A percentile compares a stretch with the other conserved stretches of the same genome.
These are phyloP conservation scores for Acholoe squamosa DNA, from an alignment of 2,888 invertebrate species.

Conservation along the genomic window DNA sequence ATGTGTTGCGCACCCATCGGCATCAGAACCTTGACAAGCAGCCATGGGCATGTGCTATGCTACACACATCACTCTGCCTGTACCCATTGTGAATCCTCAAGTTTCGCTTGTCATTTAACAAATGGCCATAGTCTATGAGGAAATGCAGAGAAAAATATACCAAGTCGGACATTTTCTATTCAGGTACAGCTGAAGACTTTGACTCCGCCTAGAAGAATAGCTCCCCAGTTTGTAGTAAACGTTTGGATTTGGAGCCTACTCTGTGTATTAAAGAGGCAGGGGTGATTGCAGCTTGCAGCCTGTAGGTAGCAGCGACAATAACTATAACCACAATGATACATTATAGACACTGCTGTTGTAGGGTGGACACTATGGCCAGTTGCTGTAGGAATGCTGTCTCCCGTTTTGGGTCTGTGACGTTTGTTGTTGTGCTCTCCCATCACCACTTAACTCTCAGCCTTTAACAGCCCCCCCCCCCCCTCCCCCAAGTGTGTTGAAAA, in stretches of 20 bases:
- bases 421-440: neutral
- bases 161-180: neutral
- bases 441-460: too few relatives aligned
- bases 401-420: neutral
- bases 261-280: neutral
- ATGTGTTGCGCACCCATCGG: neutral
- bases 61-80: too few relatives aligned
- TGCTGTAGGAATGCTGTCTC: neutral
- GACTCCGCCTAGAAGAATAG: neutral
- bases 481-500: too few relatives aligned
- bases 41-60: too few relatives aligned
- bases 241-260: slow-evolving; percentile 21
- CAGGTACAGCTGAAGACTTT: slow-evolving; percentile 3
- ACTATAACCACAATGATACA: slow-evolving; percentile 1
- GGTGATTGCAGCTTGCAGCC: slow-evolving; percentile 31
- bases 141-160: neutral
- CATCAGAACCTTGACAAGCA: neutral
- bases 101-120: neutral
- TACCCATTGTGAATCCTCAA: neutral
- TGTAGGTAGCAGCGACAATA: slow-evolving; percentile 19
- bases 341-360: slow-evolving; percentile 32
- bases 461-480: too few relatives aligned
- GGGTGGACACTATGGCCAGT: neutral
- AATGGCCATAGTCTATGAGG: neutral
- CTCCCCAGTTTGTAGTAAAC: neutral